Evolutionary conservation across 2,113 vertebrate species (phyloP).

Genomic region (Phoxinus phoxinus): DNA sequence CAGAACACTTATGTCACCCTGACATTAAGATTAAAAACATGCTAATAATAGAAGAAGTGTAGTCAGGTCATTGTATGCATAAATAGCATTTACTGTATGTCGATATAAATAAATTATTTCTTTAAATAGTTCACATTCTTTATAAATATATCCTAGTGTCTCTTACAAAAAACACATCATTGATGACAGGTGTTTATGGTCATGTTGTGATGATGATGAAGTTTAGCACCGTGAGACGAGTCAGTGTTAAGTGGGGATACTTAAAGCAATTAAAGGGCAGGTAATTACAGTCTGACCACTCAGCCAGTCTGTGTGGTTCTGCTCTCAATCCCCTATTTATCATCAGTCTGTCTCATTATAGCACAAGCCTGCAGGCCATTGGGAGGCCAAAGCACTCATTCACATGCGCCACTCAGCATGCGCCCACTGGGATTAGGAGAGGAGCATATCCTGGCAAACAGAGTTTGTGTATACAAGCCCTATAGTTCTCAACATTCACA

Average conservation of each 20-base stretch:
- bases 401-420: constrained; percentile 11
- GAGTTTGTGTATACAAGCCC: not conserved
- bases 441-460: constrained; percentile 5
- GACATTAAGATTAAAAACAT: too few relatives aligned
- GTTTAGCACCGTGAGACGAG: constrained; percentile 3
- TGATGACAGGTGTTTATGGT: constrained; percentile 8
- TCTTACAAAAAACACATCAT: not conserved
- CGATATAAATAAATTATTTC: too few relatives aligned
- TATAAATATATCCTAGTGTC: not conserved
- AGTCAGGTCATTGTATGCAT: too few relatives aligned
- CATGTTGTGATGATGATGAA: constrained; percentile 8
- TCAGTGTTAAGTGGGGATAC: constrained; percentile 13
- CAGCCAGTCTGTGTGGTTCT: not conserved
- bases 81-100: too few relatives aligned
- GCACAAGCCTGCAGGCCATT: constrained; percentile 19
- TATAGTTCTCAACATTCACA: constrained; percentile 2
- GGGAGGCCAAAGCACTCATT: constrained; percentile 22
- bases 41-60: too few relatives aligned
- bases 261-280: constrained; percentile 38
- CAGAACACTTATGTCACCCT: too few relatives aligned
- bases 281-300: constrained; percentile 42
- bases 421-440: constrained; percentile 17
- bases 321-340: constrained; percentile 19
- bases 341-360: constrained; percentile 26
- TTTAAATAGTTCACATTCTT: not conserved